Evolutionary conservation across 2,888 invertebrate genomes (phyloP).

Genomic region (Laspeyria flexula): DNA sequence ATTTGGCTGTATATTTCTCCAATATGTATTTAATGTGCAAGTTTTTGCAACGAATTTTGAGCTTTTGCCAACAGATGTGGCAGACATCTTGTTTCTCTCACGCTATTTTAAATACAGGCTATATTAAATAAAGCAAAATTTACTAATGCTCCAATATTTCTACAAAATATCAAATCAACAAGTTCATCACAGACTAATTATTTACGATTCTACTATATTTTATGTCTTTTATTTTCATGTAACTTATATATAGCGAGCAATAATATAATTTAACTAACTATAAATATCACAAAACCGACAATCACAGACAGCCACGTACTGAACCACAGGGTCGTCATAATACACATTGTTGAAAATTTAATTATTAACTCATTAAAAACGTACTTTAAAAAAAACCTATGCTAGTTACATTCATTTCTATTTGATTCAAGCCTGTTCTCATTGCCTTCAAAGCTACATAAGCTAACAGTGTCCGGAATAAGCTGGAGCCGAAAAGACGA

Average conservation of each 20-base stretch:
- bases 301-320: too few species aligned
- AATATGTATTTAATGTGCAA: conserved; percentile 39
- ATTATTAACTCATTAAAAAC: too few species aligned
- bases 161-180: too few species aligned
- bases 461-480: conserved; percentile 22
- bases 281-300: too few species aligned
- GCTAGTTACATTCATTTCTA: neutral
- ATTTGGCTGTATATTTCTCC: conserved; percentile 31
- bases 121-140: conserved; percentile 8
- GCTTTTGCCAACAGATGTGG: conserved; percentile 51
- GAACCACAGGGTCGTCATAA: too few species aligned
- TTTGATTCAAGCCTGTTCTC: conserved; percentile 12
- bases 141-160: neutral
- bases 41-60: conserved; percentile 35
- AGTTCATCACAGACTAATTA: too few species aligned
- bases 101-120: conserved; percentile 21
- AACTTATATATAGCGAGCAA: too few species aligned
- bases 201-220: too few species aligned
- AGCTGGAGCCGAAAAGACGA: conserved; percentile 26
- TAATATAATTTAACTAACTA: too few species aligned
- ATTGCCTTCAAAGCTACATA: conserved; percentile 20
- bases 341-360: too few species aligned
- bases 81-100: conserved; percentile 36
- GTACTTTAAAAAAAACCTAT: too few species aligned
- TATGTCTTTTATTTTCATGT: too few species aligned